phyloP scores from a whole-genome alignment of 2,888 invertebrate species.

The Lochmaea crataegi region DNA sequence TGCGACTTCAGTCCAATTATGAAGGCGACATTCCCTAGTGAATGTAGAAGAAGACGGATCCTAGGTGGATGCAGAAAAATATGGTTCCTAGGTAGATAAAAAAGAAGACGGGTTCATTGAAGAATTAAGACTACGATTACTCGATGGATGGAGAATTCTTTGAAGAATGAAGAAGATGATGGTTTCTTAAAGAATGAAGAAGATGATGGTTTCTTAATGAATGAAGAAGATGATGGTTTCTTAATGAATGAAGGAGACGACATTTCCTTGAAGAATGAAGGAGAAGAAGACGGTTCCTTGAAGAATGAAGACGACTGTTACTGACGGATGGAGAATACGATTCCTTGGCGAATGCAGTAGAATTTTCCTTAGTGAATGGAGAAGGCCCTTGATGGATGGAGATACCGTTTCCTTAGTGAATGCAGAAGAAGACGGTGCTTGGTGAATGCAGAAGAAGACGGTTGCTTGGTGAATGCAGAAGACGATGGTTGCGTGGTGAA shows the following conservation, averaged over 20 bases:
- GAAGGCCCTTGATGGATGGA: not conserved
- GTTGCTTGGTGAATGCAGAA: not conserved
- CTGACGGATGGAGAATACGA: too few species aligned
- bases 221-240: not conserved
- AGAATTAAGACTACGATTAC: too few species aligned
- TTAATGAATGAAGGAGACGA: not conserved
- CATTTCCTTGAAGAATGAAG: not conserved
- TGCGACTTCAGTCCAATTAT: too few species aligned
- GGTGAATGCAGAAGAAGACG: slow-evolving; percentile 16
- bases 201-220: not conserved
- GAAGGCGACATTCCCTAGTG: too few species aligned
- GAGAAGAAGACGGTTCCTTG: not conserved
- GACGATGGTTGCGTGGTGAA: not conserved
- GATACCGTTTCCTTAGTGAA: too few species aligned
- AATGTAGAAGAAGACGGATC: too few species aligned
- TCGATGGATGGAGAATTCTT: too few species aligned
- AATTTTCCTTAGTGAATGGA: not conserved
- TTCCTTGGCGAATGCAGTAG: not conserved
- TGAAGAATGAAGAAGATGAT: not conserved
- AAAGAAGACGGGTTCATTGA: not conserved
- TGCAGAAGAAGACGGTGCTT: not conserved
- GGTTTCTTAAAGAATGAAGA: not conserved
- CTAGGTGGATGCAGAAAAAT: too few species aligned
- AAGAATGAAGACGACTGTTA: slow-evolving; percentile 18
- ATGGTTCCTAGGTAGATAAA: too few species aligned